Percentiles rank a stretch among this genome's conserved stretches.
Conservation (phyloP, 2,888 invertebrate species). For the Apeira syringaria region DNA sequence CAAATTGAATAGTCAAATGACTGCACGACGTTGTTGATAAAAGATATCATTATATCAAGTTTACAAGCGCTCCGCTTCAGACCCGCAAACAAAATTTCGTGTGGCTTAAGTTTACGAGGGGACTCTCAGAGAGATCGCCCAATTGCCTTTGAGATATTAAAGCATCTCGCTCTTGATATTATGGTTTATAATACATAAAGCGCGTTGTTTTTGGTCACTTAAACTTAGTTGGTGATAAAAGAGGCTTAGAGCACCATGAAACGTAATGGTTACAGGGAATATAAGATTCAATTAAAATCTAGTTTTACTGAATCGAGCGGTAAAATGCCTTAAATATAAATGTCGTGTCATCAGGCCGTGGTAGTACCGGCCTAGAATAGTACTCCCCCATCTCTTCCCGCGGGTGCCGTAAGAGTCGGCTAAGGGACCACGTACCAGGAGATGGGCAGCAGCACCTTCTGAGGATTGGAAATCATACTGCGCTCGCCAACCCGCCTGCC, state of each 20-base stretch:
- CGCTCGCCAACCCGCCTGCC: no score
- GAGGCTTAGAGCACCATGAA: conserved; percentile 52
- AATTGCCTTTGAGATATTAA: conserved; percentile 52
- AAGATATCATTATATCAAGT: conserved; percentile 27
- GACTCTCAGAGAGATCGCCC: conserved; percentile 46
- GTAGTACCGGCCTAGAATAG: no score
- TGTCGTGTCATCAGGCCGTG: no score
- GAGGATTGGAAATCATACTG: no score
- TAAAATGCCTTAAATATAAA: conserved; percentile 76
- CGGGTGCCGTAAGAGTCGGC: no score
- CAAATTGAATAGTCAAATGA: conserved; percentile 18
- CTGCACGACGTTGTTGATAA: conserved; percentile 14
- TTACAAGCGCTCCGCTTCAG: conserved; percentile 25
- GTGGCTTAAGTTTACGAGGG: conserved; percentile 48
- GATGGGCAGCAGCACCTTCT: no score
- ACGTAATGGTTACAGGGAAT: conserved; percentile 70
- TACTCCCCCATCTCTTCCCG: no score
- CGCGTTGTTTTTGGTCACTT: conserved; percentile 56
- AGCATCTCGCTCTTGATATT: conserved; percentile 49
- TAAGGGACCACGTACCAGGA: no score
- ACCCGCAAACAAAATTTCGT: conserved; percentile 33
- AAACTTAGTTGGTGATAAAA: conserved; percentile 63
- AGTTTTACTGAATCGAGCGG: conserved; percentile 73
- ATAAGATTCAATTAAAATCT: conserved; percentile 75
- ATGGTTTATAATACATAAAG: conserved; percentile 48